These are phyloP conservation scores for Xestia rhomboidea DNA, from an alignment of 2,888 invertebrate species.

Conservation along the genomic window DNA sequence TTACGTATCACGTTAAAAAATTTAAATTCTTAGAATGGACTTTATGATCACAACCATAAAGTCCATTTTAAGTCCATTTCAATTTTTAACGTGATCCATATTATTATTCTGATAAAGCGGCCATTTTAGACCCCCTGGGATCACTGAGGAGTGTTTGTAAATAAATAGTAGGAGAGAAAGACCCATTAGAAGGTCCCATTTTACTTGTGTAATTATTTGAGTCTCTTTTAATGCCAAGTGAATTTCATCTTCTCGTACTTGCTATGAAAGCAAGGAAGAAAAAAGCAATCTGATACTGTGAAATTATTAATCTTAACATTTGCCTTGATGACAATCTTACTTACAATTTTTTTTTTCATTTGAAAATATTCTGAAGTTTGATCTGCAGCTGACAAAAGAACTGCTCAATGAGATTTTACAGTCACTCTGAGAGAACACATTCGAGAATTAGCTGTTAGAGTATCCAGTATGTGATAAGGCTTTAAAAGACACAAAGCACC, in stretches of 20 bases:
- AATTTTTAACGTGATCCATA: too few relatives aligned
- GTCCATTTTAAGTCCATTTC: too few relatives aligned
- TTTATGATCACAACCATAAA: too few relatives aligned
- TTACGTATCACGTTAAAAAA: too few relatives aligned
- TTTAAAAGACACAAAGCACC: not conserved
- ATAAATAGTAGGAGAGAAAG: constrained; percentile 23
- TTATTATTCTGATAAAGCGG: too few relatives aligned
- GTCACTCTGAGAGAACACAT: not conserved
- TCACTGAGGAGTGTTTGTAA: constrained; percentile 42
- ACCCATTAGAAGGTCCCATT: not conserved
- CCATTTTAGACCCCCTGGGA: too few relatives aligned
- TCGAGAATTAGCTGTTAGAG: not conserved
- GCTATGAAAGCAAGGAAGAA: constrained; percentile 6
- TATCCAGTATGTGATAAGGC: not conserved
- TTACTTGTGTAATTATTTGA: not conserved
- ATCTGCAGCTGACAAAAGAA: not conserved
- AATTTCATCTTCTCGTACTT: not conserved
- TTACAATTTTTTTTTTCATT: not conserved
- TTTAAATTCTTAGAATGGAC: too few relatives aligned
- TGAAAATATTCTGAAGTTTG: not conserved
- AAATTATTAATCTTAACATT: constrained; percentile 11
- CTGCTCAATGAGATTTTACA: not conserved
- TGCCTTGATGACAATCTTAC: not conserved
- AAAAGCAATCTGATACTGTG: not conserved
- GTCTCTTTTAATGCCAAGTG: not conserved